Evolutionary conservation across 2,888 invertebrate species (phyloP), one percentile per base, ranked within the genome.

Genomic region (Carterocephalus palaemon): DNA sequence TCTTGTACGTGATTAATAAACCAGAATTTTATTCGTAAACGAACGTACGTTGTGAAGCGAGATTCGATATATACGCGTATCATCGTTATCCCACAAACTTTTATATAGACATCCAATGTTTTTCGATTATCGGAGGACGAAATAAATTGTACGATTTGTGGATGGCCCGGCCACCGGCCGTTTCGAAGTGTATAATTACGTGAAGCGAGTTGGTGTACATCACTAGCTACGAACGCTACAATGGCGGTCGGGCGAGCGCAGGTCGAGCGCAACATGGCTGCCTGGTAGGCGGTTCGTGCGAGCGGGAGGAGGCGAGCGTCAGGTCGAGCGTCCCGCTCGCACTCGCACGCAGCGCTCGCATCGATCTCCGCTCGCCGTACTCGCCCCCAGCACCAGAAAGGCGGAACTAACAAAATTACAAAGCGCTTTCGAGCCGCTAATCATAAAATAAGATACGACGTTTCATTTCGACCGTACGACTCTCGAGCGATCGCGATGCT

Each of bases 381-480:
- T 84, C 83, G 85, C 84, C 85, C 83, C 85, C 83, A 84, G 86
- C 85, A 84, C 84, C 86, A 85, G 84, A 86, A 86, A 85, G 86
- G 86, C 86, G 86, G 86, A 86, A 86, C 86, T 85, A 86, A 86
- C 86, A 85, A 85, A 85, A 86, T 86, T 85, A 86, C 86, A 84
- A 82, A 85, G 86, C 84, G 85, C 85, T 85, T 84, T 85, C 85
- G 83, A 83, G 86, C 86, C 86, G 85, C 86, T 86, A 86, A 86
- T 86, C 86, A 86, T 85, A 85, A 85, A 85, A 86, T 86, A 86
- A 86, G 86, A 86, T 85, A 86, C 86, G 86, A 85, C 86, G 86
- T 86, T 86, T 85, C 86, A 86, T 86, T 85, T 84, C 82, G 82
- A 82, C 79, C 83, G 83, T 84, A 82, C 77, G 72, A 77, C 84